Percentiles rank a stretch among this genome's conserved stretches.
Conservation (phyloP, 2,888 invertebrate species). For the Drosophila diplacantha region DNA sequence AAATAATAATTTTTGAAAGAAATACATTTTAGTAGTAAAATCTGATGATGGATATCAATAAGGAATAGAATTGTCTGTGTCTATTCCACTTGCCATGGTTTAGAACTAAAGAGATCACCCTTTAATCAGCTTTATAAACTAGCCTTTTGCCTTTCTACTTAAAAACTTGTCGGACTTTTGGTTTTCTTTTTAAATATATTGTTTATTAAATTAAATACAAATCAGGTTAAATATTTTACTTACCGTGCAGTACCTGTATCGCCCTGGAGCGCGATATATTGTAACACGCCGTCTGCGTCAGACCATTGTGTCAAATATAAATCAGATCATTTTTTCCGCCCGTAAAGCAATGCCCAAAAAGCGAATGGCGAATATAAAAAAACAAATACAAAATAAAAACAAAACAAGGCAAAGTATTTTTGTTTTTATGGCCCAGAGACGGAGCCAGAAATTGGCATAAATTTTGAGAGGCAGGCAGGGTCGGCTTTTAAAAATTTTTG, state of each 20-base stretch:
- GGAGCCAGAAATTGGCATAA: slow-evolving; percentile 58
- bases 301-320: slow-evolving; percentile 74
- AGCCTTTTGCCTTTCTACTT: not conserved
- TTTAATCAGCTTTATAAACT: not conserved
- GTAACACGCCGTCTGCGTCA: slow-evolving; percentile 35
- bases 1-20: no score
- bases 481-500: slow-evolving; percentile 57
- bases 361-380: not conserved
- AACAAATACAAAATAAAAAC: not conserved
- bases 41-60: no score
- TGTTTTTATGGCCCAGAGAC: slow-evolving; percentile 40
- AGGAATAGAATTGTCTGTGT: no score
- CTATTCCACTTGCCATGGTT: no score
- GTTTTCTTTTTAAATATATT: not conserved
- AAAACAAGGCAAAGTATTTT: slow-evolving; percentile 25
- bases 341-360: slow-evolving; percentile 18
- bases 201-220: no score
- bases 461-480: slow-evolving; percentile 48
- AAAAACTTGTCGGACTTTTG: not conserved
- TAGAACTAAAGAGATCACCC: no score
- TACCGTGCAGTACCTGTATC: slow-evolving; percentile 12
- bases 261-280: slow-evolving; percentile 22
- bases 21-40: no score
- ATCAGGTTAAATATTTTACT: rapidly evolving
- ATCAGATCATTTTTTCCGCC: slow-evolving; percentile 71